Conservation (phyloP, 2,797 vertebrate species). For the Aldrovandia affinis region DNA sequence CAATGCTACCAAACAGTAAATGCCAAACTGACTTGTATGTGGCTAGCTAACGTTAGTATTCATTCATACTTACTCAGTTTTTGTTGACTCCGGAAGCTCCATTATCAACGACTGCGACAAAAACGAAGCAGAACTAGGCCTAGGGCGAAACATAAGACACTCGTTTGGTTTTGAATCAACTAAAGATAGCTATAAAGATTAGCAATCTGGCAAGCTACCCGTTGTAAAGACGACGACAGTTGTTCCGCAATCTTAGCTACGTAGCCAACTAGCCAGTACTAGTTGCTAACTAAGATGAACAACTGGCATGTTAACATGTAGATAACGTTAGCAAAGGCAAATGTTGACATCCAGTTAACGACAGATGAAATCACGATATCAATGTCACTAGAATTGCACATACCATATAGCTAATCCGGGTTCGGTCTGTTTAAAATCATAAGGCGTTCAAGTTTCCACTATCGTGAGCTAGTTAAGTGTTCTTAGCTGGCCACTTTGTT, state of each 20-base stretch:
- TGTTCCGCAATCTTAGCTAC: not conserved
- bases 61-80: slow-evolving; percentile 66
- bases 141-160: no score
- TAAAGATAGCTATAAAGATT: not conserved
- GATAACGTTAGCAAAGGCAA: slow-evolving; percentile 1
- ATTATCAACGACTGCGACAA: slow-evolving; percentile 58
- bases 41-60: no score
- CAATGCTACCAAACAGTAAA: no score
- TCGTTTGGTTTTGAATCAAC: not conserved
- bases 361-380: not conserved
- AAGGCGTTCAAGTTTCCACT: not conserved
- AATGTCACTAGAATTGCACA: not conserved
- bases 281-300: not conserved
- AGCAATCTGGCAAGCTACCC: not conserved
- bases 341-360: not conserved
- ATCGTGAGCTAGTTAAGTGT: no score
- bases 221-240: not conserved
- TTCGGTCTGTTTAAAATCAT: not conserved
- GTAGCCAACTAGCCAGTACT: no score
- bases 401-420: slow-evolving; percentile 10
- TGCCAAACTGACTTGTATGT: no score
- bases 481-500: slow-evolving; percentile 28
- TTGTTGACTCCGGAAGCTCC: slow-evolving; percentile 61
- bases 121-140: no score
- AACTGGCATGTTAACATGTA: not conserved